Base-by-base conservation (phyloP, 2,888 invertebrate species). In the Eristalis intricaria region DNA sequence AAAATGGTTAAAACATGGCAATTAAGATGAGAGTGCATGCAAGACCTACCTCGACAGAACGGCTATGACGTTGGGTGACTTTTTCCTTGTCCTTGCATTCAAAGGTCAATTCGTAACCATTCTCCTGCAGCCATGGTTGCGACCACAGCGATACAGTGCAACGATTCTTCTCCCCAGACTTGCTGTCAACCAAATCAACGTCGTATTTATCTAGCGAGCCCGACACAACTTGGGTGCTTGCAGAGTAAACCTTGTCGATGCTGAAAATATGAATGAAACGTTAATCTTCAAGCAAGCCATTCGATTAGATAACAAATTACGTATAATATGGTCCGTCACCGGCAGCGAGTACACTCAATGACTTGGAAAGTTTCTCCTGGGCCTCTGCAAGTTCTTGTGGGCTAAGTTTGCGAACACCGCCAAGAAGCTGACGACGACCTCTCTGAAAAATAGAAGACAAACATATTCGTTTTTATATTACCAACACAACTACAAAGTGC, bases 191-290 rank as follows among this genome's bases (percentile, higher is more conserved):
- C 2, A 96, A 92, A 89, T 94, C 93, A 68, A 95, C 94, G 88
- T 94, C 94, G 61, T 96, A 94, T 90, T 94, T 94, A 38, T 94
- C 95, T 69, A 94, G 86, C n/a, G 90, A 90, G 22, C 95, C 96
- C 15, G 94, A 91, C 0, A 95, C 94, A 0, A 94, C 91, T 92
- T 95, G 94, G 65, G 91, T 91, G 0, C 92, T 92, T 2, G 94
- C 94, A 76, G 92, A 91, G 90, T 92, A 89, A 73, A 91, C 88
- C 91, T 91, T 90, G 65, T 89, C 78, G 90, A 92, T 89, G 89
- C 93, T 89, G 26, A 22, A 69, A 68, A 68, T 22, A 10, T 7
- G 4, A 43, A 23, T 29, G 10, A 22, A 26, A 40, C 26, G 22
- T 26, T 29, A 22, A 4, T 64, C 10, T 63, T 61, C 10, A n/a